Conservation (phyloP, 2,888 invertebrate genomes). For the Andrena fulva region DNA sequence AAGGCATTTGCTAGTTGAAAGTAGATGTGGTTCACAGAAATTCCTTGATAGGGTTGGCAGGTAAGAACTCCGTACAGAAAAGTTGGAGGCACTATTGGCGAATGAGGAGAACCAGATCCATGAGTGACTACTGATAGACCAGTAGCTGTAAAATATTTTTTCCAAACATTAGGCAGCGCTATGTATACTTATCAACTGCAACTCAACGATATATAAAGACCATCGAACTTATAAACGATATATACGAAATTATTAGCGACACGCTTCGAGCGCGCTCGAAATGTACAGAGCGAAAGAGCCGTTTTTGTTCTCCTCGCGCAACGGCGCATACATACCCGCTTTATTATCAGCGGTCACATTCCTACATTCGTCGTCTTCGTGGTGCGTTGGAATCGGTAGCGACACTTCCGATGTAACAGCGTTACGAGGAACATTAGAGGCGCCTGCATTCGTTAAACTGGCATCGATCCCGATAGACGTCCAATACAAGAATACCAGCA, state of each 20-base stretch:
- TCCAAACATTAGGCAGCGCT: not conserved
- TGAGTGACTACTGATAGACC: conserved; percentile 78
- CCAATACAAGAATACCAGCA: conserved; percentile 77
- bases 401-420: conserved; percentile 81
- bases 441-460: conserved; percentile 82
- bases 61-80: conserved; percentile 82
- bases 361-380: conserved; percentile 78
- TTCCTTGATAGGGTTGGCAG: conserved; percentile 84
- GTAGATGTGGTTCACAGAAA: conserved; percentile 91
- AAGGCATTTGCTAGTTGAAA: conserved; percentile 95
- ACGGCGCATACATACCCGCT: conserved; percentile 69
- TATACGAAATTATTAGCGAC: not conserved
- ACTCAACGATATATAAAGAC: not conserved
- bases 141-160: conserved; percentile 71
- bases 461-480: conserved; percentile 78
- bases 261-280: not conserved
- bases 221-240: conserved; percentile 5
- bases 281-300: not conserved
- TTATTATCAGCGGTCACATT: conserved; percentile 80
- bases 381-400: conserved; percentile 78
- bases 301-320: not conserved
- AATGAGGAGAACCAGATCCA: conserved; percentile 79
- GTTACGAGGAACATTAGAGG: conserved; percentile 80
- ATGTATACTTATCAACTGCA: conserved; percentile 3
- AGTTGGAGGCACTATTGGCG: conserved; percentile 83